Evolutionary conservation across 2,888 invertebrate genomes (phyloP), one percentile per base, ranked within the genome.

Genomic region (Camptogramma bilineatum): DNA sequence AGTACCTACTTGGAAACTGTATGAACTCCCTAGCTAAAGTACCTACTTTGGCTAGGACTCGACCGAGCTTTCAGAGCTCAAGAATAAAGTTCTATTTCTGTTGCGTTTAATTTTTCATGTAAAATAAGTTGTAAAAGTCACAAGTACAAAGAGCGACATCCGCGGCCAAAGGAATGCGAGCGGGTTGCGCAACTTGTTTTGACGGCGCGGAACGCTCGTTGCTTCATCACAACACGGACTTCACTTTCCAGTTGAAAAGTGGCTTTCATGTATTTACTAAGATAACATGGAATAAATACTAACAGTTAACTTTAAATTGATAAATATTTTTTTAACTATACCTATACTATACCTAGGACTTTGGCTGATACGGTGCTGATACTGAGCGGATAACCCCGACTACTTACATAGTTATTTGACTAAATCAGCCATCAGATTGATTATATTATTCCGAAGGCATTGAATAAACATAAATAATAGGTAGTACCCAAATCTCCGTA

Each of bases 131-230:
- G 19, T 70, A 73, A 76, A 76, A 70, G 66, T 74, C 73, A 73
- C 73, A 72, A 72, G 57, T 73, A 70, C 73, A 66, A 75, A 77
- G 75, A 78, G 80, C 79, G 80, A 80, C 80, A 80, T 80, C 77
- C 74, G 78, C 72, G 65, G 70, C 69, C 73, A 68, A 73, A 68
- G 85, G 86, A 88, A 89, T 87, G 87, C 83, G 83, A 85, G 81
- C 81, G 76, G 70, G 82, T 90, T 91, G 84, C 86, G 84, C 83
- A 88, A 88, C 80, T 73, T 88, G 86, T 88, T 88, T 86, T 88
- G 87, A 87, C 86, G 85, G 80, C 54, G 55, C 73, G 77, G 74
- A 78, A 77, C 76, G 73, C 72, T 79, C 78, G 78, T 81, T 84
- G 80, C 83, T 77, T 77, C 79, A 76, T 76, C 21, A 47, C 19